Evolutionary conservation across 2,888 invertebrate genomes (phyloP), one percentile per base, ranked within the genome.

Genomic region (Tigriopus californicus): DNA sequence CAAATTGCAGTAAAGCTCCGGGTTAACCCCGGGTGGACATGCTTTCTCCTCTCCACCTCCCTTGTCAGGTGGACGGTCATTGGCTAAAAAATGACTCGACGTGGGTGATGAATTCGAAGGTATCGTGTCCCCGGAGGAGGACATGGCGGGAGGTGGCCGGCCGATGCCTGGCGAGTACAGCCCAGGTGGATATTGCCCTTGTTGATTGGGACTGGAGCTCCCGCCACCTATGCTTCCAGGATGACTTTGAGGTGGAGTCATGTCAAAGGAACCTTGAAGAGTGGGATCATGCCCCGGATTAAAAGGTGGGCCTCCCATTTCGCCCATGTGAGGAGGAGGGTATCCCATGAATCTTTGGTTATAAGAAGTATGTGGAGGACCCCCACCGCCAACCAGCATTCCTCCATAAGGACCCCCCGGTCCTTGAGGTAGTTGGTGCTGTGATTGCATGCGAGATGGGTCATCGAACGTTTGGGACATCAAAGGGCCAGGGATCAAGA

Each of bases 71-170:
- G 58, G 58, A 24, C 47, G 18, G 18, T 58, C 58, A 58, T 46
- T 58, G 24, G 48, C 58, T 58, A 58, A 58, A 58, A 58, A 58
- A 58, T 58, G 58, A 58, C 24, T 22, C 42, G 56, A 44, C 22
- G 25, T 13, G 33, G 24, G 15, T 15, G 49, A 15, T 18, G 15
- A 15, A 15, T 12, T 18, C 13, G n/a, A n/a, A n/a, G 15, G n/a
- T 10, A 41, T 13, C 12, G 57, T 22, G 22, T 57, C 40, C 41
- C 18, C n/a, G n/a, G 41, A 33, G n/a, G 55, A 55, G 41, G 41
- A 41, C 55, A 41, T 18, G 40, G n/a, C 1, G n/a, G 40, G 15
- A 41, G 41, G 22, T 15, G 22, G 41, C 55, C 41, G 10, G 10
- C 51, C 22, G 8, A 33, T 2, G 10, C n/a, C 22, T 11, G 15